phyloP scores from a whole-genome alignment of 35 echinoderm and acorn worm species.

The Nesometra sesokonis region DNA sequence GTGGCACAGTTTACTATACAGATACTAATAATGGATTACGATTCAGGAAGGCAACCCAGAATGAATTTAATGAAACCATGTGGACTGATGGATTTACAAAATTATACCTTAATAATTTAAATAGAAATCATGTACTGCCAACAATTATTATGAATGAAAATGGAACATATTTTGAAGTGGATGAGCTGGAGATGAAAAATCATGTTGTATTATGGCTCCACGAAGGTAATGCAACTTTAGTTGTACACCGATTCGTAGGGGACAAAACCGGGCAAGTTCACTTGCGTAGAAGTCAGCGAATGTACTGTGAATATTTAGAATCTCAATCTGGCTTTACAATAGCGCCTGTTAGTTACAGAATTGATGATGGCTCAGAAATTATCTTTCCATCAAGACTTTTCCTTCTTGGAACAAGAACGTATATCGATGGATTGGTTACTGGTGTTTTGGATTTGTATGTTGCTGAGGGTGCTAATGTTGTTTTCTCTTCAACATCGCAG shows the following conservation, averaged over 20 bases:
- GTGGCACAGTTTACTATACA: slow-evolving; percentile 82
- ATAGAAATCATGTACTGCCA: slow-evolving; percentile 55
- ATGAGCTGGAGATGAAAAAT: slow-evolving; percentile 76
- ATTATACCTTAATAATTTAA: slow-evolving; percentile 59
- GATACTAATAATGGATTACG: slow-evolving; percentile 71
- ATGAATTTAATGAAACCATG: slow-evolving; percentile 32
- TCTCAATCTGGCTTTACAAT: slow-evolving; percentile 68
- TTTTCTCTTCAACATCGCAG: slow-evolving; percentile 54
- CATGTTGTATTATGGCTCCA: slow-evolving; percentile 78
- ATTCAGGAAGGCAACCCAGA: slow-evolving; percentile 36
- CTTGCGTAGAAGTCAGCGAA: slow-evolving; percentile 37
- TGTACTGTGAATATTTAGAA: slow-evolving; percentile 82
- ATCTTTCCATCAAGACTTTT: slow-evolving; percentile 75
- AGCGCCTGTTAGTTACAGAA: slow-evolving; percentile 67
- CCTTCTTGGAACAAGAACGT: slow-evolving; percentile 60
- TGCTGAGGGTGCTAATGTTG: slow-evolving; percentile 46
- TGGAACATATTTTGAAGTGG: slow-evolving; percentile 50
- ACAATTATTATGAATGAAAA: slow-evolving; percentile 81
- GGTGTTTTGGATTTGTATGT: slow-evolving; percentile 55
- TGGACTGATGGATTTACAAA: slow-evolving; percentile 73
- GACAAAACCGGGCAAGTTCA: slow-evolving; percentile 69
- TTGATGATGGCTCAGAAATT: slow-evolving; percentile 59
- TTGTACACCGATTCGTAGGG: slow-evolving; percentile 61
- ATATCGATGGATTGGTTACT: slow-evolving; percentile 49
- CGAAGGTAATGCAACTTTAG: slow-evolving; percentile 38